Base-by-base conservation (phyloP, 2,888 invertebrate species). In the Malthinus seriepunctatus region DNA sequence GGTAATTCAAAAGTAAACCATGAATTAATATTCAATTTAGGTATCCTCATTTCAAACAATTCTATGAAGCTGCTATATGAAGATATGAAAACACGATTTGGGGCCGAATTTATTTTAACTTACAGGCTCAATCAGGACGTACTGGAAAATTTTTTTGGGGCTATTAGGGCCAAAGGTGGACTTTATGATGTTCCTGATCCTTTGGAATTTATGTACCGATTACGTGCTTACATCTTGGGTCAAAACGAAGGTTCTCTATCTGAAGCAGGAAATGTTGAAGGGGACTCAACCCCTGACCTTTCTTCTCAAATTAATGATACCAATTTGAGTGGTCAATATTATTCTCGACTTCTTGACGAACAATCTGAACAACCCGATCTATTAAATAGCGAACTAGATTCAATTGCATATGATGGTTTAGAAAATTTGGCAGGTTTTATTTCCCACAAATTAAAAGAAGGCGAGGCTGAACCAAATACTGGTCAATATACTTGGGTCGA, bases 371-470 rank as follows among this genome's bases (percentile, higher is more conserved):
- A 8, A 9, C 14, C 23, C 23, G 42, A 15, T n/a, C n/a, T n/a
- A n/a, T n/a, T n/a, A n/a, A n/a, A n/a, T n/a, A n/a, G n/a, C n/a
- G 51, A 51, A 9, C 32, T 63, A 14, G 42, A 56, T 37, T 63
- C 62, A 11, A 37, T 63, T 7, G 34, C 23, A n/a, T 63, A 63
- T 54, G 69, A 67, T 51, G 65, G 65, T 32, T 49, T 69, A 10
- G 63, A 69, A 61, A 62, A 66, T 61, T 54, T 66, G 35, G 62
- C 64, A 9, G 66, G 63, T 8, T 69, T 54, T 50, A 66, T 69
- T 51, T 60, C 63, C 32, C 23, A 63, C 32, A 56, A 60, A 60
- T 8, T 59, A 1, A 59, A 51, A 42, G 12, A 49, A 12, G 31
- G 35, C 32, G 45, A 15, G 15, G 9, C 45, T 10, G 6, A 35